phyloP scores from a whole-genome alignment of 2,113 vertebrate species.

The Numida meleagris region DNA sequence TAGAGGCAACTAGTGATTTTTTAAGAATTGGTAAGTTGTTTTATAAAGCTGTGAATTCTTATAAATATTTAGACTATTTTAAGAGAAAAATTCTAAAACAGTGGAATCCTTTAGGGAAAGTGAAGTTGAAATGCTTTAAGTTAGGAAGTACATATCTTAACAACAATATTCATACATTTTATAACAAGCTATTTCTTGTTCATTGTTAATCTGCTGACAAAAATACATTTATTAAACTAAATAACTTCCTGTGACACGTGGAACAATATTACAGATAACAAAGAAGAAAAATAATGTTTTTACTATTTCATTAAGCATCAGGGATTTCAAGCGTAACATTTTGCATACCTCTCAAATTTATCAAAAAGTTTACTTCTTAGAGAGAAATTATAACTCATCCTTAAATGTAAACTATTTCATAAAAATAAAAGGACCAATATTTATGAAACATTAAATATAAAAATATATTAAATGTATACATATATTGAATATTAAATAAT shows the following conservation, averaged over 20 bases:
- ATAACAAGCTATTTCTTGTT: neutral
- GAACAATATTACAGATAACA: neutral
- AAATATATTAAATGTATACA: no score
- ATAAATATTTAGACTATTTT: neutral
- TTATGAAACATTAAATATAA: no score
- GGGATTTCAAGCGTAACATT: neutral
- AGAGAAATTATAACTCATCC: neutral
- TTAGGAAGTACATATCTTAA: neutral
- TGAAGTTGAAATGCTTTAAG: neutral
- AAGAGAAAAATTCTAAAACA: neutral
- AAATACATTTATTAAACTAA: neutral
- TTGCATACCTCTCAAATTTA: neutral
- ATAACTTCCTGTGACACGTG: neutral
- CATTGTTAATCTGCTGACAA: accelerated
- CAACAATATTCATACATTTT: neutral
- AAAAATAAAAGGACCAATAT: neutral
- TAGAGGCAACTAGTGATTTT: neutral
- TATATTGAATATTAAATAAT: no score
- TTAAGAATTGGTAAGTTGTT: neutral
- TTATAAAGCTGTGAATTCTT: neutral
- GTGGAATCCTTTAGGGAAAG: neutral
- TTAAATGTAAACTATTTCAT: neutral
- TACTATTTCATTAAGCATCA: neutral
- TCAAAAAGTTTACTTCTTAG: neutral
- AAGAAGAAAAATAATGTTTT: neutral